Base-by-base conservation (phyloP, 2,113 vertebrate genomes). In the Lepisosteus osseus region DNA sequence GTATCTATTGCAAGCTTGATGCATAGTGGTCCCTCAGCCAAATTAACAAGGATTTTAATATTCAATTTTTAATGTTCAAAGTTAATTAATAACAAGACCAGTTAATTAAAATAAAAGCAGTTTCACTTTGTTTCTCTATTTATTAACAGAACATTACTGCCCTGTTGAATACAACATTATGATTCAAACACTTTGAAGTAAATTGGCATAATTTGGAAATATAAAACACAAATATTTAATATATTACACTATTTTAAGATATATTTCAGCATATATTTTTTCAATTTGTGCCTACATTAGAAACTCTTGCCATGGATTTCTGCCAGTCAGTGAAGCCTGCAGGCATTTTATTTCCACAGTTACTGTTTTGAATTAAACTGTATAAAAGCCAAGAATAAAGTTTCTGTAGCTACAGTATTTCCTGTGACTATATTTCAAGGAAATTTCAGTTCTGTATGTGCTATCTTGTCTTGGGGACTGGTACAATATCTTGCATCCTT, bases 351-450 rank as follows among this genome's bases (percentile, higher is more conserved):
- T 51, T 15, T 47, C 56, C 69, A 62, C 59, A 70, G 57, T 61
- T 17, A 43, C 56, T 47, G 69, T 61, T 70, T 70, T 15, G n/a
- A 70, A 47, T 70, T 62, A 47, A 61, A 70, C 43, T 29, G 5
- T 51, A 56, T 57, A 70, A 42, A 70, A 62, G 57, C 56, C 7
- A 62, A 13, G 54, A 59, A 54, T 69, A 59, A 44, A 69, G 68
- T 57, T 41, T 29, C 29, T 29, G 29, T 29, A 44, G 54, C 68
- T 69, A 40, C 68, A 69, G 41, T n/a, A 69, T 69, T 69, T 69
- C 68, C 68, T 69, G 47, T 29, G 54, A 44, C 15, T n/a, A 41
- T 40, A 44, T 69, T 61, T 59, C 54, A 59, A 69, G 54, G 68
- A 69, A 69, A 69, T 59, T 14, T 61, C 12, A 3, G 44, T 62